Conservation (phyloP, 1,140 invertebrate genomes). For the Homalodisca vitripennis region DNA sequence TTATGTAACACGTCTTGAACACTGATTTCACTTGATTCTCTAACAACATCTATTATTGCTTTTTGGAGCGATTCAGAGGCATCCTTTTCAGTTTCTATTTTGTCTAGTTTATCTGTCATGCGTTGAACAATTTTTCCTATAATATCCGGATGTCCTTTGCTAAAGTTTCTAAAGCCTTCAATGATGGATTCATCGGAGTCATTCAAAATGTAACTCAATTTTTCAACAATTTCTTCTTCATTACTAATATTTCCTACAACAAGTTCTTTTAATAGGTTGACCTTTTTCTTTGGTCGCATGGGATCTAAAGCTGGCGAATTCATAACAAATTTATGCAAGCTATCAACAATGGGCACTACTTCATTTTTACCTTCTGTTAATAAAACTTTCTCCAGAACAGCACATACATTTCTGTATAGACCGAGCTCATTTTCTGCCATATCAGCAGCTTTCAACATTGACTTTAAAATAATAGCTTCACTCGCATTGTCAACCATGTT, state of each 20-base stretch:
- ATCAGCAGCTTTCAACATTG: conserved; percentile 33
- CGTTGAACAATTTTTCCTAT: conserved; percentile 54
- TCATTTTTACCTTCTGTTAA: conserved; percentile 18
- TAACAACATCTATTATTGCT: conserved; percentile 59
- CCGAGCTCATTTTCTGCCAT: conserved; percentile 34
- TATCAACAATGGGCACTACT: conserved; percentile 34
- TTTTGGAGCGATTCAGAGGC: conserved; percentile 60
- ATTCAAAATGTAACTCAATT: conserved; percentile 57
- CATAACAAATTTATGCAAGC: conserved; percentile 35
- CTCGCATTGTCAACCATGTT: conserved; percentile 22
- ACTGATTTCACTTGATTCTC: conserved; percentile 57
- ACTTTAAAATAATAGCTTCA: conserved; percentile 30
- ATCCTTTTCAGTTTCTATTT: conserved; percentile 59
- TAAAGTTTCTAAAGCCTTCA: conserved; percentile 59
- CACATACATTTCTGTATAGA: conserved; percentile 33
- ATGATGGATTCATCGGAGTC: conserved; percentile 57
- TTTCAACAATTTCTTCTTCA: conserved; percentile 57
- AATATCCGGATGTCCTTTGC: conserved; percentile 55
- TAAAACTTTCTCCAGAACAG: conserved; percentile 37
- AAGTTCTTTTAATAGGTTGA: conserved; percentile 60
- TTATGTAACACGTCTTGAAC: conserved; percentile 56
- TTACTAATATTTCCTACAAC: conserved; percentile 52
- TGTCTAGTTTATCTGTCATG: conserved; percentile 57
- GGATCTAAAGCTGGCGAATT: conserved; percentile 35
- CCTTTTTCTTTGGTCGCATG: conserved; percentile 53